These are phyloP conservation scores for Clivina fossor DNA, from an alignment of 2,888 invertebrate species.

Conservation along the genomic window DNA sequence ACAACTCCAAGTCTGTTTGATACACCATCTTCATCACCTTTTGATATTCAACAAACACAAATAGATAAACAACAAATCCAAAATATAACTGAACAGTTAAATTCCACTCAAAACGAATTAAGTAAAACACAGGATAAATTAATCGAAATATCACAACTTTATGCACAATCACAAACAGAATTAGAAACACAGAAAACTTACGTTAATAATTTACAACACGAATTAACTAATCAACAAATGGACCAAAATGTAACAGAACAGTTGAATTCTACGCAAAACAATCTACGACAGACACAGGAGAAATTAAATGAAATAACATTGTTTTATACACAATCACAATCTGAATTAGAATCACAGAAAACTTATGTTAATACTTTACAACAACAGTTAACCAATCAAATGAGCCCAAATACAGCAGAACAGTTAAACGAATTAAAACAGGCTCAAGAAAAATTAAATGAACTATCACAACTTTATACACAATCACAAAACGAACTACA, in stretches of 20 bases:
- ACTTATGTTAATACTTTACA: no score
- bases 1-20: slow-evolving; percentile 5
- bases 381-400: slow-evolving; percentile 44
- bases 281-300: slow-evolving; percentile 3
- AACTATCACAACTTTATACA: slow-evolving; percentile 44
- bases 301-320: neutral
- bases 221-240: no score
- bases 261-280: neutral
- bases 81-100: neutral
- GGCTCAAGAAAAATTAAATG: neutral
- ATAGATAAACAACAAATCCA: neutral
- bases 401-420: slow-evolving; percentile 51
- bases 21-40: neutral
- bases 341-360: no score
- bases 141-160: no score
- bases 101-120: no score
- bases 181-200: no score
- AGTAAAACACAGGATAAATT: no score
- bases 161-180: no score
- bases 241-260: no score
- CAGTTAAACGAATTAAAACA: slow-evolving; percentile 42
- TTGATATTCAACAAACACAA: neutral
- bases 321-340: no score
- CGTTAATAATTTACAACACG: no score
- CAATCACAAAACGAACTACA: slow-evolving; percentile 46